These are phyloP conservation scores for Drosophila guanche DNA, from an alignment of 1,140 invertebrate genomes.

Conservation along the genomic window DNA sequence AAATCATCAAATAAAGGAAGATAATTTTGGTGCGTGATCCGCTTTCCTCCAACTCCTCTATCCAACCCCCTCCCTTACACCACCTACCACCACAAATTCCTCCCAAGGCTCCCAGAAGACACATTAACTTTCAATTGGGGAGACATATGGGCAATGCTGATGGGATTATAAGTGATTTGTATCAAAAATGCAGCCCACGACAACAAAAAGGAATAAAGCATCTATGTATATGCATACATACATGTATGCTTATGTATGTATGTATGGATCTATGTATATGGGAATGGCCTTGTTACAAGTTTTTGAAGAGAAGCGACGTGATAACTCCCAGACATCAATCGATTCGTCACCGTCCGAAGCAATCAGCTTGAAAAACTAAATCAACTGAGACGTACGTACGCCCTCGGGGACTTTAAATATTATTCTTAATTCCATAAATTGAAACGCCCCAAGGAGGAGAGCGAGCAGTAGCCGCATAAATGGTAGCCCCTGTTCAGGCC, in stretches of 20 bases:
- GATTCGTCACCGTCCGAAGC: conserved; percentile 73
- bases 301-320: conserved; percentile 74
- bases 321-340: conserved; percentile 80
- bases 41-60: conserved; percentile 10
- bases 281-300: conserved; percentile 69
- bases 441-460: conserved; percentile 48
- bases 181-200: conserved; percentile 80
- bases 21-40: conserved; percentile 18
- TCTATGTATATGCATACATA: conserved; percentile 7
- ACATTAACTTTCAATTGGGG: conserved; percentile 74
- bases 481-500: conserved; percentile 35
- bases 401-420: conserved; percentile 73
- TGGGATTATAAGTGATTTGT: conserved; percentile 81
- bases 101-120: conserved; percentile 28
- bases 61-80: conserved; percentile 4
- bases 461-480: conserved; percentile 3
- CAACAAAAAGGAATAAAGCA: conserved; percentile 54
- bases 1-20: conserved; percentile 25
- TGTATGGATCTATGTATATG: conserved; percentile 1
- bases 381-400: conserved; percentile 34
- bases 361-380: conserved; percentile 77
- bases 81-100: conserved; percentile 16
- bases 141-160: conserved; percentile 75
- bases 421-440: conserved; percentile 81
- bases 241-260: neutral